Base-by-base conservation (phyloP, 2,888 invertebrate genomes). In the Caenorhabditis zanzibari region DNA sequence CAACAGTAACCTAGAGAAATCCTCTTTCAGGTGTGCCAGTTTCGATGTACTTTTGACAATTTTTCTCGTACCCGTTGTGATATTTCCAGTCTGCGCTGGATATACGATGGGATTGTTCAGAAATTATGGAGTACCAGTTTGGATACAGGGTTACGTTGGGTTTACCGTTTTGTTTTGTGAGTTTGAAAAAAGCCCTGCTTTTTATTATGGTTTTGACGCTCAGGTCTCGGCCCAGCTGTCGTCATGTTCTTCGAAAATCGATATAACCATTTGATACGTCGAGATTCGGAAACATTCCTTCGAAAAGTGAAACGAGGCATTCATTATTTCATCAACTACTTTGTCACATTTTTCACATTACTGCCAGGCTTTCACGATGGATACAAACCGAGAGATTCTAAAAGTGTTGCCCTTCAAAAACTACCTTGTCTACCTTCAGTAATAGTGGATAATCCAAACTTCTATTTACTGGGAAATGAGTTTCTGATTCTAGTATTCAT, bases 211-310 rank as follows among this genome's bases (percentile, higher is more conserved):
- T n/a, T n/a, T n/a, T n/a, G n/a, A n/a, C n/a, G n/a, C n/a, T 72
- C 49, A 59, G 72, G 47, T 0, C 14, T 72, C 12, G 72, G 32
- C 10, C 26, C 59, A 0, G 14, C 72, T 7, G 19, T 59, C 1
- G 6, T 61, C 3, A 49, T 72, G 28, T 49, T 49, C 12, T 72
- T 59, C 32, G 72, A 72, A 24, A 59, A 61, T 22, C 58, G 61
- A 10, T 72, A 72, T 24, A 59, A 72, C 24, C 6, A 35, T n/a
- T 7, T 72, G 24, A 59, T 72, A 0, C 49, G 72, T 10, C 2
- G 1, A 19, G 72, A 72, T 24, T 24, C 58, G 2, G 47, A 47
- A 7, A 35, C n/a, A 0, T 7, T n/a, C 0, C 32, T 9, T 14
- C 32, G 72, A 7, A 47, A 41, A 49, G 35, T 59, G 7, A 72